A percentile compares a stretch with the other conserved stretches of the same genome.
Evolutionary conservation across 1,140 invertebrate species (phyloP).

Genomic region (Cotesia chilonis): DNA sequence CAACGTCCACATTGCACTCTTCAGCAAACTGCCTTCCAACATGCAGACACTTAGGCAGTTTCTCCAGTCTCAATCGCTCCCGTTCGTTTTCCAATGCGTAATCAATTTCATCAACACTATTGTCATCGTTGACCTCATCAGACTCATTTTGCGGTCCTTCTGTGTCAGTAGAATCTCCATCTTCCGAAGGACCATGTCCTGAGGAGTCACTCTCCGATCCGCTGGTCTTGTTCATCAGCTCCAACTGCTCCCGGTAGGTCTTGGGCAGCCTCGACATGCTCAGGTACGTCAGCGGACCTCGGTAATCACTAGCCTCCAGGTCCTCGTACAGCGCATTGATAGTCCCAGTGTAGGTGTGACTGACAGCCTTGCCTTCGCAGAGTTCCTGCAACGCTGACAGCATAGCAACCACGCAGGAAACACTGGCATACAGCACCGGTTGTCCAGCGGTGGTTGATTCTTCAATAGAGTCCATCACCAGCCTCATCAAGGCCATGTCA

Average conservation of each 20-base stretch:
- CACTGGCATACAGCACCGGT: constrained; percentile 79
- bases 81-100: constrained; percentile 65
- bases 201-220: constrained; percentile 71
- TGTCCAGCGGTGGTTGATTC: constrained; percentile 73
- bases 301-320: constrained; percentile 83
- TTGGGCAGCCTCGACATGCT: constrained; percentile 82
- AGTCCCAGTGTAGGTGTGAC: constrained; percentile 68
- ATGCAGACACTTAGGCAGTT: constrained; percentile 72
- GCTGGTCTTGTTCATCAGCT: constrained; percentile 66
- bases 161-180: constrained; percentile 67
- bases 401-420: constrained; percentile 85
- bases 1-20: constrained; percentile 79
- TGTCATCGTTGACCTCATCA: constrained; percentile 66
- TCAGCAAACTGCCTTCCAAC: constrained; percentile 67
- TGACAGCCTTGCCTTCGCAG: constrained; percentile 75
- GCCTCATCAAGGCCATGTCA: constrained; percentile 88
- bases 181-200: constrained; percentile 64
- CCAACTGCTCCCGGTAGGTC: constrained; percentile 72
- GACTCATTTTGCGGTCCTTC: constrained; percentile 75
- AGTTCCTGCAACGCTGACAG: constrained; percentile 84
- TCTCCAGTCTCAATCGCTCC: constrained; percentile 68
- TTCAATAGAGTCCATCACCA: constrained; percentile 93
- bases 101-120: constrained; percentile 61
- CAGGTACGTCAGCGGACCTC: constrained; percentile 83
- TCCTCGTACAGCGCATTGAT: constrained; percentile 78